A percentile compares a stretch with the other conserved stretches of the same genome.
Conservation (phyloP, 2,888 invertebrate species). For the Drosophila austrosaltans region DNA sequence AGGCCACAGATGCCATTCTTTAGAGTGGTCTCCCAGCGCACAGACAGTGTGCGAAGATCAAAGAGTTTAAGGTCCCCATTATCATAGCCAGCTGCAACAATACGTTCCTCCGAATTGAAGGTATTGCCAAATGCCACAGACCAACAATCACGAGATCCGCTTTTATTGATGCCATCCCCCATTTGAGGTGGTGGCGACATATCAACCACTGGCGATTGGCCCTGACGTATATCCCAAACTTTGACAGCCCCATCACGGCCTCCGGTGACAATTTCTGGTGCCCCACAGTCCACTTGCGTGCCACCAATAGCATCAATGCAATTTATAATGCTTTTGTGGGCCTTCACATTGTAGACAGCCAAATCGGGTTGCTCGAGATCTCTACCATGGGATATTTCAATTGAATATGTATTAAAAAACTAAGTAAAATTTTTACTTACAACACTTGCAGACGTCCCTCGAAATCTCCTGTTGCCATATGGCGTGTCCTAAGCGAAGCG, state of each 20-base stretch:
- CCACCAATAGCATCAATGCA: conserved; percentile 96
- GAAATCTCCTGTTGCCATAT: conserved; percentile 96
- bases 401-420: not conserved
- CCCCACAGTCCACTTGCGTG: conserved; percentile 91
- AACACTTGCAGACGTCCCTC: conserved; percentile 92
- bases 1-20: conserved; percentile 95
- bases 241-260: conserved; percentile 97
- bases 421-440: conserved; percentile 84
- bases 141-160: conserved; percentile 91
- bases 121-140: conserved; percentile 96
- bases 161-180: conserved; percentile 86
- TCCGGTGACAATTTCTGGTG: conserved; percentile 97
- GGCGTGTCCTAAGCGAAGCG: conserved; percentile 90
- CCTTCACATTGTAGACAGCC: conserved; percentile 91
- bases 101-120: conserved; percentile 92
- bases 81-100: conserved; percentile 96
- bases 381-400: conserved; percentile 83
- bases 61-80: conserved; percentile 98
- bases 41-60: conserved; percentile 91
- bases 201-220: conserved; percentile 93
- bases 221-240: conserved; percentile 97
- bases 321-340: conserved; percentile 94
- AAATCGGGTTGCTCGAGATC: conserved; percentile 90
- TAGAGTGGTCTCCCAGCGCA: conserved; percentile 95
- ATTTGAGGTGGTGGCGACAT: conserved; percentile 84